phyloP scores from a whole-genome alignment of 1,140 invertebrate genomes.

The Parapsyche elsis region DNA sequence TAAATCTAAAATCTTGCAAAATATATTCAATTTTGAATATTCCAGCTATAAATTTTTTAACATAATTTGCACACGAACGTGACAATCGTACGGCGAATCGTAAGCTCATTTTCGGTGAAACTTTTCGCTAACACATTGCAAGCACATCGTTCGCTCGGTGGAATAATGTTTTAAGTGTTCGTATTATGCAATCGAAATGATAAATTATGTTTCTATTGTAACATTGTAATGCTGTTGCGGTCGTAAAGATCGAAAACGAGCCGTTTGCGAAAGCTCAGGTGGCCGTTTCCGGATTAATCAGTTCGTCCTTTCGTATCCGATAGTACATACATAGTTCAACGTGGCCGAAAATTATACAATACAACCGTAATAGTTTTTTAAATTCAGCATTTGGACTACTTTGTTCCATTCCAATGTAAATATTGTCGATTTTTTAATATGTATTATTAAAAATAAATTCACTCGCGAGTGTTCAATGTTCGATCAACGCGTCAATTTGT shows the following conservation, averaged over 20 bases:
- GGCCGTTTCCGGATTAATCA: conserved; percentile 3
- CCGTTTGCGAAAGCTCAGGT: background rate
- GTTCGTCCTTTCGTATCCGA: conserved; percentile 2
- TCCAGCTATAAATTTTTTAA: background rate
- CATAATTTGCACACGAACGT: too few relatives aligned
- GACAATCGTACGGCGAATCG: too few relatives aligned
- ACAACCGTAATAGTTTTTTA: background rate
- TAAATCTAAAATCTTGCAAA: conserved; percentile 15
- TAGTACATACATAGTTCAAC: background rate
- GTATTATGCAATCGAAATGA: too few relatives aligned
- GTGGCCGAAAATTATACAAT: background rate
- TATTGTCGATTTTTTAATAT: too few relatives aligned
- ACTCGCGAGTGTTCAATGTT: background rate
- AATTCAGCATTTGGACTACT: background rate
- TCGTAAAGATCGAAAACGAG: conserved; percentile 7
- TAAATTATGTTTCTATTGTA: too few relatives aligned
- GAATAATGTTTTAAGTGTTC: too few relatives aligned
- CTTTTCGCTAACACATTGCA: too few relatives aligned
- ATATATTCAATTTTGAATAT: background rate
- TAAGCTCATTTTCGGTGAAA: too few relatives aligned
- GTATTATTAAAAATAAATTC: too few relatives aligned
- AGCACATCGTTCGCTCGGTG: too few relatives aligned
- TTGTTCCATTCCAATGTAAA: background rate
- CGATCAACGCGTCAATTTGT: background rate
- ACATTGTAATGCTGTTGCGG: background rate